phyloP scores from a whole-genome alignment of 2,888 invertebrate species.

The Biston betularia region DNA sequence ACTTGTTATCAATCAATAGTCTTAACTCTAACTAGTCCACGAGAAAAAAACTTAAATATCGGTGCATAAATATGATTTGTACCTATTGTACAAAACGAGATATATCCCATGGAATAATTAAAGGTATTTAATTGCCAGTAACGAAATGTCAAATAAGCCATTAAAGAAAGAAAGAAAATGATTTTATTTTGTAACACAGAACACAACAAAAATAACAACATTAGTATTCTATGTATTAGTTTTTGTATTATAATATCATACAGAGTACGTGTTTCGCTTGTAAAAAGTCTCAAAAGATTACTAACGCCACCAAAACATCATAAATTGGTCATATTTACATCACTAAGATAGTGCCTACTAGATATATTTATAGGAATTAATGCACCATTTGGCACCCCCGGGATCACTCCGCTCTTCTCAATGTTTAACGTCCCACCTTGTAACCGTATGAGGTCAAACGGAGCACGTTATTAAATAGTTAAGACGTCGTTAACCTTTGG shows the following conservation, averaged over 20 bases:
- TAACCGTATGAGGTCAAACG: constrained; percentile 56
- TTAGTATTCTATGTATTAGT: constrained; percentile 29
- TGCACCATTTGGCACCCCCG: constrained; percentile 54
- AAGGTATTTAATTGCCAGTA: constrained; percentile 27
- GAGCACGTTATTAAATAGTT: constrained; percentile 62
- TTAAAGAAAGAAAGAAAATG: no score
- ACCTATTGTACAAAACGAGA: background rate
- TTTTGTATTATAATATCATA: constrained; percentile 21
- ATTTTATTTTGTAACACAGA: no score
- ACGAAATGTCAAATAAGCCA: no score
- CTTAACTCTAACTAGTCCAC: background rate
- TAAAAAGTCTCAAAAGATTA: constrained; percentile 29
- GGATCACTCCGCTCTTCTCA: constrained; percentile 50
- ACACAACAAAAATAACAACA: constrained; percentile 11
- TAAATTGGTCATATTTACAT: constrained; percentile 48
- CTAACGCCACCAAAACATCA: constrained; percentile 45
- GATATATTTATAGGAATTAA: constrained; percentile 46
- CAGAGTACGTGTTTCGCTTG: constrained; percentile 28
- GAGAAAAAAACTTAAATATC: background rate
- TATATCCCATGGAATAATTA: constrained; percentile 10
- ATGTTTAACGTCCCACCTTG: constrained; percentile 58
- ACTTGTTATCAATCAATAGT: background rate
- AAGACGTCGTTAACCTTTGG: constrained; percentile 66
- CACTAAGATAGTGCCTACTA: constrained; percentile 14
- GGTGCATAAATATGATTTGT: background rate